Conservation (phyloP, 2,113 vertebrate species). For the Odobenus rosmarus region DNA sequence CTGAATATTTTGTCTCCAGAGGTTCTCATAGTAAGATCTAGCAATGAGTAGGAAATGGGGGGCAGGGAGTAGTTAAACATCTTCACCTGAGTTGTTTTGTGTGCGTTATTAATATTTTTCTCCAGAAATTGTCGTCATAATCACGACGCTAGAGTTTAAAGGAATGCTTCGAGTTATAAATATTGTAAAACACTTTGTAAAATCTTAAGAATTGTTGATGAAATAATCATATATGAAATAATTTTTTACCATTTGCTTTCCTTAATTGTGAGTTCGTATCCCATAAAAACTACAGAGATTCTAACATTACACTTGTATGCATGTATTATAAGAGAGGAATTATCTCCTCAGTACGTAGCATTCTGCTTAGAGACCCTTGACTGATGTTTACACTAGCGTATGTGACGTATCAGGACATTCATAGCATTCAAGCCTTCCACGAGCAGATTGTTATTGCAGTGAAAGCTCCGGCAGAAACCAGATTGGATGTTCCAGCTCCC, state of each 20-base stretch:
- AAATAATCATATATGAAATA: background rate
- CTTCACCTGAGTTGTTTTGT: background rate
- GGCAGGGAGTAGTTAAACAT: background rate
- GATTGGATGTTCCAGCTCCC: slow-evolving; percentile 92
- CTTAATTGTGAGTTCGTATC: background rate
- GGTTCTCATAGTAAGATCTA: background rate
- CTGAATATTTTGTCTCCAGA: background rate
- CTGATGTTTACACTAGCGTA: slow-evolving; percentile 90
- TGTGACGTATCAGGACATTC: slow-evolving; percentile 92
- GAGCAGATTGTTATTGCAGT: slow-evolving; percentile 94
- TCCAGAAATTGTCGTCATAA: background rate
- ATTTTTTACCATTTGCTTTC: background rate
- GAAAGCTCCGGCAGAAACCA: slow-evolving; percentile 95
- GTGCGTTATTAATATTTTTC: background rate
- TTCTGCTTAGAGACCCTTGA: slow-evolving; percentile 82
- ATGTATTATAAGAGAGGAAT: background rate
- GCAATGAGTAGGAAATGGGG: background rate
- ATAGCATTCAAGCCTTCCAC: slow-evolving; percentile 88
- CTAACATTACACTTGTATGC: background rate
- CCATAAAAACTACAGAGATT: background rate
- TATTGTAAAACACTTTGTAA: background rate
- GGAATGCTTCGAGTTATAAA: background rate
- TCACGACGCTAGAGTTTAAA: background rate
- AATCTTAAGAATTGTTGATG: background rate
- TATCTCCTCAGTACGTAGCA: no score